Conservation (phyloP, 2,888 invertebrate genomes). For the Ceramica pisi region DNA sequence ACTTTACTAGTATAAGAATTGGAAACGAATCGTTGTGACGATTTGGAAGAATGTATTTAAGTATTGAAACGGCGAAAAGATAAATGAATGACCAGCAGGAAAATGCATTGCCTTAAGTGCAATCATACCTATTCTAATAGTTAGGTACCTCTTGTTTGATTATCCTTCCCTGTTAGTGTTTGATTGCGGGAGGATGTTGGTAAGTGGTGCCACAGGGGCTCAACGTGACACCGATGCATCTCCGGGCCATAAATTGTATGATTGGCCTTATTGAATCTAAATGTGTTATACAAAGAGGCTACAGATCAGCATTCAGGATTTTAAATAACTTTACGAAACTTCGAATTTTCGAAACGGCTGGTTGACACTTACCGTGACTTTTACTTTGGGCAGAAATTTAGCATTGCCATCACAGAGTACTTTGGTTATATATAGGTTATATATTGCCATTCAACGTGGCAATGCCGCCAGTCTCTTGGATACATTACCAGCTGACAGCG, state of each 20-base stretch:
- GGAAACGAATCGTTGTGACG: neutral
- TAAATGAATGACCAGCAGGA: neutral
- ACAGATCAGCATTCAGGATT: conserved; percentile 17
- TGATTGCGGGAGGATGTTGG: neutral
- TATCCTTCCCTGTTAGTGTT: neutral
- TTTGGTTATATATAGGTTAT: too few species aligned
- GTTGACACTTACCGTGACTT: too few species aligned
- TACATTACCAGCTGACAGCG: too few species aligned
- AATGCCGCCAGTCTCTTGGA: too few species aligned
- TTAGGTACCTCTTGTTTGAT: neutral
- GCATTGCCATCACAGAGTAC: too few species aligned
- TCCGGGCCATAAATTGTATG: conserved; percentile 32
- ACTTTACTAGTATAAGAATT: conserved; percentile 16
- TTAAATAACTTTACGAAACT: too few species aligned
- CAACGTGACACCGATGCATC: conserved; percentile 17
- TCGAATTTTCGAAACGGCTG: too few species aligned
- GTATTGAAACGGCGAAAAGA: neutral
- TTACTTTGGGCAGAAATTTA: too few species aligned
- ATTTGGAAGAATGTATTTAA: neutral
- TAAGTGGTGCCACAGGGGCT: neutral
- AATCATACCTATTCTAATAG: neutral
- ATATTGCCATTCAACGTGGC: too few species aligned
- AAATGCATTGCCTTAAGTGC: neutral
- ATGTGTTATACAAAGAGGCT: neutral
- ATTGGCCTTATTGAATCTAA: conserved; percentile 45